These are phyloP conservation scores for Globia sparganii DNA, from an alignment of 2,888 invertebrate genomes.

Conservation along the genomic window DNA sequence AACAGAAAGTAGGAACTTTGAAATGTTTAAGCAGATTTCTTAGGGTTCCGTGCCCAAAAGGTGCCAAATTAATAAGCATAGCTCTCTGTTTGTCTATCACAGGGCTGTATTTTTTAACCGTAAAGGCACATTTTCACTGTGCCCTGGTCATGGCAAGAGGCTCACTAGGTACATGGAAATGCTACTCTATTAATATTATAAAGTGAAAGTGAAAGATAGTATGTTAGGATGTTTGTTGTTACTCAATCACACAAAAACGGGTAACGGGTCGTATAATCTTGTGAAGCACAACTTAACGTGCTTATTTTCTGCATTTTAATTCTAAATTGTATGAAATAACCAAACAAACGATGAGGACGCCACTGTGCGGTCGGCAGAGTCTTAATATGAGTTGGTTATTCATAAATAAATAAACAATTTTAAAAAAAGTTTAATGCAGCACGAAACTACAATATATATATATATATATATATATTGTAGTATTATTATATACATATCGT, in stretches of 20 bases:
- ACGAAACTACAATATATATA: no score
- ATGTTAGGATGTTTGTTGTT: not conserved
- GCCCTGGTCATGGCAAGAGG: not conserved
- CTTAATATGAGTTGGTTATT: no score
- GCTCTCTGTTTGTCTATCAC: not conserved
- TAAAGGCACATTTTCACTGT: not conserved
- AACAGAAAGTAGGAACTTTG: slow-evolving; percentile 16
- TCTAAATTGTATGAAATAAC: no score
- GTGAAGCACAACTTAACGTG: no score
- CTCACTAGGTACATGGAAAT: not conserved
- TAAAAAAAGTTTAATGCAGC: not conserved
- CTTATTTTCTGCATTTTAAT: no score
- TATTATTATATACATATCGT: no score
- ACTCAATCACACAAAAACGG: not conserved
- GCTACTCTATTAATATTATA: not conserved
- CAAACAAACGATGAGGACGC: no score
- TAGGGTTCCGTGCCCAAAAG: not conserved
- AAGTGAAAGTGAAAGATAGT: not conserved
- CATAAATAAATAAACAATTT: no score
- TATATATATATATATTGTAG: no score
- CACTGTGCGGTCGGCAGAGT: no score
- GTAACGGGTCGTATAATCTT: no score
- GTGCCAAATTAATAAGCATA: not conserved
- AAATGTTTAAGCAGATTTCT: slow-evolving; percentile 4
- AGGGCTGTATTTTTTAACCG: not conserved